Base-by-base conservation (phyloP, 2,888 invertebrate species). In the Rotaria macrura region DNA sequence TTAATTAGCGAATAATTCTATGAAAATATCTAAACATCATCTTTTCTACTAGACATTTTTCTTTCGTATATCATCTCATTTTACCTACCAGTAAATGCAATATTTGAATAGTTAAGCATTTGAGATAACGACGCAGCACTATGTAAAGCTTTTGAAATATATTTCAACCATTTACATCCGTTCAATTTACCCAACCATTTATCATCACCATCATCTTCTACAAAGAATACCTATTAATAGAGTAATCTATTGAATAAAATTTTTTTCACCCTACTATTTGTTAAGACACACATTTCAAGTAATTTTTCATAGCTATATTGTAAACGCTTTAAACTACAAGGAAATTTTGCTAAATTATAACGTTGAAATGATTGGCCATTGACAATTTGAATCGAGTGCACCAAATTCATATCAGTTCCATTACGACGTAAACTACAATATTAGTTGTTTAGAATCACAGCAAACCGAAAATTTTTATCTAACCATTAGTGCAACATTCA, bases 201-300 rank as follows among this genome's bases (percentile, higher is more conserved):
- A 10, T 79, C 79, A 79, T 79, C 79, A n/a, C n/a, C n/a, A 40
- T 79, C 40, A n/a, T 79, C 79, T 9, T 79, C 79, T 79, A 79
- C 3, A 43, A 79, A 79, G 9, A 23, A 20, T 52, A 52, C 0
- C 17, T 20, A 52, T 23, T 20, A n/a, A n/a, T n/a, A n/a, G n/a
- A n/a, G n/a, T n/a, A n/a, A n/a, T n/a, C 4, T 52, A 52, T 20
- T 52, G 1, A 52, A 20, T 52, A 23, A 52, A 52, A 52, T 23
- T 52, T 52, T 20, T 20, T 52, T 52, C 2, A 20, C 3, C 4
- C 6, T 79, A 79, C 79, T 43, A 43, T 5, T 0, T 43, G 43
- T 25, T 3, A 23, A 43, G 1, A 25, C 10, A 43, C 79, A 79
- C 34, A 79, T 23, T 40, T 79, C 79, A n/a, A 79, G 9, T 79